Conservation (phyloP, 2,888 invertebrate genomes). For the Synanthedon myopaeformis region DNA sequence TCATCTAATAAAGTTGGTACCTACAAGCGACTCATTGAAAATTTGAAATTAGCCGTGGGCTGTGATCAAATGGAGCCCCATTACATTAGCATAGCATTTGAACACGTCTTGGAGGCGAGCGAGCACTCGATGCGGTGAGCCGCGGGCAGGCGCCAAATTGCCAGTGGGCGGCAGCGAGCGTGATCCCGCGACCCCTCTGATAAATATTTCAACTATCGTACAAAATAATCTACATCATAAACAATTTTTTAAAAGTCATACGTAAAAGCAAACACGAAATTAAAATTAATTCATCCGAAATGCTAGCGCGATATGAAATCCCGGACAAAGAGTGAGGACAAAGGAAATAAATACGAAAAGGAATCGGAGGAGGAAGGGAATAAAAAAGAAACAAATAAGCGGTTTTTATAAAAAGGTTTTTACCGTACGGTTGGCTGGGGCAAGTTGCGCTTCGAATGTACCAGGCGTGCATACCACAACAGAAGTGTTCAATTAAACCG, state of each 20-base stretch:
- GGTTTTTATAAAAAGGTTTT: slow-evolving; percentile 6
- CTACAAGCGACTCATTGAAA: slow-evolving; percentile 59
- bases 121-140: slow-evolving; percentile 30
- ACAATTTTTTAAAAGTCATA: slow-evolving; percentile 7
- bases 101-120: slow-evolving; percentile 41
- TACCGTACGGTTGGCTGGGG: not conserved
- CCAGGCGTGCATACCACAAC: slow-evolving; percentile 47
- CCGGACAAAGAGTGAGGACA: slow-evolving; percentile 38
- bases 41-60: slow-evolving; percentile 61
- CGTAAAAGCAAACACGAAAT: slow-evolving; percentile 22
- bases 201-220: slow-evolving; percentile 46
- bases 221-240: slow-evolving; percentile 6
- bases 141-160: slow-evolving; percentile 53
- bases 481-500: slow-evolving; percentile 53
- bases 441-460: slow-evolving; percentile 12
- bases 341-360: slow-evolving; percentile 45
- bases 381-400: slow-evolving; percentile 23
- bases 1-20: slow-evolving; percentile 46
- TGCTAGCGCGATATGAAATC: slow-evolving; percentile 57
- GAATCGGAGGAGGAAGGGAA: slow-evolving; percentile 34
- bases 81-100: slow-evolving; percentile 68
- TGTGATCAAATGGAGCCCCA: slow-evolving; percentile 60
- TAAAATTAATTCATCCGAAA: slow-evolving; percentile 60
- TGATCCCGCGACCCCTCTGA: slow-evolving; percentile 39
- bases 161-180: slow-evolving; percentile 49